A percentile compares a stretch with the other conserved stretches of the same genome.
Evolutionary conservation across 1,140 invertebrate genomes (phyloP).

Genomic region (Bombus soroeensis): DNA sequence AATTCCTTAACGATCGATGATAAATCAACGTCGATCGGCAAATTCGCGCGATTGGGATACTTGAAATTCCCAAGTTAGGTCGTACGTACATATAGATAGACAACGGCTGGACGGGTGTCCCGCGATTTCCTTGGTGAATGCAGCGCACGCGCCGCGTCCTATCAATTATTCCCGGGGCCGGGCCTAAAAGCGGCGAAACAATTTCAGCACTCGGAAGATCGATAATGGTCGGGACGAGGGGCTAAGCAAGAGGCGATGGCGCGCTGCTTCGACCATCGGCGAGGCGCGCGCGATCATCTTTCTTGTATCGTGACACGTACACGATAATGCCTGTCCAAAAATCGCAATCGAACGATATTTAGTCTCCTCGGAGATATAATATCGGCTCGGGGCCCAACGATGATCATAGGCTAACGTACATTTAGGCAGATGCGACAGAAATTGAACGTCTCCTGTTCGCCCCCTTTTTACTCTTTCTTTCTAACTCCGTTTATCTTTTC

Average conservation of each 20-base stretch:
- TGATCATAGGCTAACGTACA: constrained; percentile 68
- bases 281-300: constrained; percentile 27
- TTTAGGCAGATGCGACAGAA: constrained; percentile 78
- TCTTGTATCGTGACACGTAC: constrained; percentile 43
- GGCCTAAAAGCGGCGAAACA: constrained; percentile 38
- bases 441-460: constrained; percentile 59
- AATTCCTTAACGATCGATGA: background rate
- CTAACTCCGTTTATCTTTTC: background rate
- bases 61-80: too few species aligned
- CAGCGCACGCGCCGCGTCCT: constrained; percentile 30
- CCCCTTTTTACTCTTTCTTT: background rate
- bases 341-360: constrained; percentile 64
- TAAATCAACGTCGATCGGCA: constrained; percentile 23
- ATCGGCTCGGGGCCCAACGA: background rate
- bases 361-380: constrained; percentile 56
- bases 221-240: constrained; percentile 24
- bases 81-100: background rate
- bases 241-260: background rate
- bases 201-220: constrained; percentile 40
- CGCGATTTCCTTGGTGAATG: constrained; percentile 16
- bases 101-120: background rate
- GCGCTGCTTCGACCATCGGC: background rate
- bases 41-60: background rate
- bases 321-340: constrained; percentile 44
- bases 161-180: constrained; percentile 26